Base-by-base conservation (phyloP, 2,888 invertebrate genomes). In the Luperina nickerlii region DNA sequence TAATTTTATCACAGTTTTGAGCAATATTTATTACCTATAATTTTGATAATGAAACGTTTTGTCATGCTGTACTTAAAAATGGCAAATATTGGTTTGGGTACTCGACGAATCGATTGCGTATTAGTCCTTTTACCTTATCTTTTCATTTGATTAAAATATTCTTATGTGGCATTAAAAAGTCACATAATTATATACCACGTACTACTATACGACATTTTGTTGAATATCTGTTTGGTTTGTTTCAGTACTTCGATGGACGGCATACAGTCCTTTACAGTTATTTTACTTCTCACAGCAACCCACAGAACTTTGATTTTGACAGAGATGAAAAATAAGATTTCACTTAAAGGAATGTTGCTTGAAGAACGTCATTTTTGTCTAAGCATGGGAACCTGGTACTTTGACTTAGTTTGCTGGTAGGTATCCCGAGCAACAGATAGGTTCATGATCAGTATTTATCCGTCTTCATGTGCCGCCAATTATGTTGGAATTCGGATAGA, bases 1-100 rank as follows among this genome's bases (percentile, higher is more conserved):
- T 65, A 48, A 57, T 42, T 69, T 81, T 82, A 81, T 79, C 76
- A 76, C 32, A 70, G 67, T 76, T 78, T 87, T 75, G 13, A 69
- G 54, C 70, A 78, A 80, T 84, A 80, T 78, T 42, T 63, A 15
- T 60, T 54, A 63, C 24, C 24, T 75, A 74, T 74, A 67, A 67
- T 68, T 57, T 65, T 51, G 67, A 77, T 76, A 78, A 20, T 32
- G 0, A 60, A 77, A 8, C 57, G 24, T 51, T 51, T 65, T 18
- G 45, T 57, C n/a, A 65, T 15, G n/a, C n/a, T 32, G 8, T 57
- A 48, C 27, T 51, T 8, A 15, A 20, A 32, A 38, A 9, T 57
- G 6, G 5, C 27, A 76, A 74, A 13, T 27, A n/a, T 45, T 57
- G 6, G 18, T 7, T 32, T 60, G 24, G 11, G 24, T 60, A 57